These are phyloP conservation scores for Calliopsis andreniformis DNA, from an alignment of 1,140 invertebrate genomes.

Conservation along the genomic window DNA sequence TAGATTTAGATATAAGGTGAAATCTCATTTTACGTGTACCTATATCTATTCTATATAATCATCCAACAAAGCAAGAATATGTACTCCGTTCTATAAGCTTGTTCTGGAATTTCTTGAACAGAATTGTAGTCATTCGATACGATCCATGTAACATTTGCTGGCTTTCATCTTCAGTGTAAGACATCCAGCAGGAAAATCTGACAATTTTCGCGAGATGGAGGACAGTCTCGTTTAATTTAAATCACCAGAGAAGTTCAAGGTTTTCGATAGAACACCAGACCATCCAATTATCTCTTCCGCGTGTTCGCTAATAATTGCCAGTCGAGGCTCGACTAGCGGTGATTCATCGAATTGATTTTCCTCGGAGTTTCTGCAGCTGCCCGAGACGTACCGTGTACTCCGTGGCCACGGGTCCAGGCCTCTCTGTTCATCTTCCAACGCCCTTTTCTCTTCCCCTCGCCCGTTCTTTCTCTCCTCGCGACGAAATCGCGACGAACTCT, in stretches of 20 bases:
- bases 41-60: too few relatives aligned
- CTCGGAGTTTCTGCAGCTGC: slow-evolving; percentile 34
- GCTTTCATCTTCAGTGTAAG: neutral
- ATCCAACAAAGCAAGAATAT: too few relatives aligned
- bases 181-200: neutral
- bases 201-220: neutral
- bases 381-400: neutral
- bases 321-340: slow-evolving; percentile 14
- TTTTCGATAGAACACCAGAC: slow-evolving; percentile 32
- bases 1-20: too few relatives aligned
- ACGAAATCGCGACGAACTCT: slow-evolving; percentile 50
- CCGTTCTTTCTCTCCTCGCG: slow-evolving; percentile 18
- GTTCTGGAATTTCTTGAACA: too few relatives aligned
- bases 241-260: neutral
- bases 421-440: too few relatives aligned
- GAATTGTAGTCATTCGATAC: too few relatives aligned
- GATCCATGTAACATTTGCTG: neutral
- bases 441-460: neutral
- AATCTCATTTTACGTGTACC: too few relatives aligned
- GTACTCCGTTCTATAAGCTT: too few relatives aligned
- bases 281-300: slow-evolving; percentile 68
- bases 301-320: slow-evolving; percentile 64
- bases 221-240: neutral
- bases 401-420: neutral
- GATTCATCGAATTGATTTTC: slow-evolving; percentile 39